These are phyloP conservation scores for Andrena minutula DNA, from an alignment of 2,888 invertebrate genomes.

Conservation along the genomic window DNA sequence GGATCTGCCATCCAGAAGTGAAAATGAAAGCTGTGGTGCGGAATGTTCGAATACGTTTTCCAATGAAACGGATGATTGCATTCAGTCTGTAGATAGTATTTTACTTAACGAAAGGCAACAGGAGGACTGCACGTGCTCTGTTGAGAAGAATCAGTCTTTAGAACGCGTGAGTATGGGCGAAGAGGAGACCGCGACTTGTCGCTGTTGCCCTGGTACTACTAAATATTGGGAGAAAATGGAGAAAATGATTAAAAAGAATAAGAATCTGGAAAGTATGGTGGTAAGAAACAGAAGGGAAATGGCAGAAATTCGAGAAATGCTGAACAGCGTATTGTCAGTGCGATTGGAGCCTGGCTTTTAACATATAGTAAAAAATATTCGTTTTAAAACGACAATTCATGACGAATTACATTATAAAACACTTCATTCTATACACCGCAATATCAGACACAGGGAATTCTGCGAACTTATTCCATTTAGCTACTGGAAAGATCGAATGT, in stretches of 20 bases:
- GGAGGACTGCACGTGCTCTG: conserved; percentile 36
- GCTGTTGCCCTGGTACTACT: conserved; percentile 69
- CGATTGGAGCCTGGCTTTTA: conserved; percentile 82
- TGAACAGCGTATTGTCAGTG: conserved; percentile 77
- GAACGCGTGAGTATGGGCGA: conserved; percentile 61
- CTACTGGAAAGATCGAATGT: conserved; percentile 28
- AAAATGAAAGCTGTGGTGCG: not conserved
- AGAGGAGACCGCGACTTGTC: conserved; percentile 57
- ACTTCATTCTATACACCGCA: conserved; percentile 17
- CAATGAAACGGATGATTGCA: not conserved
- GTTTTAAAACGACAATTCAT: not conserved
- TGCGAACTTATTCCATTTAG: conserved; percentile 25
- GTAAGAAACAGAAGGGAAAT: conserved; percentile 77
- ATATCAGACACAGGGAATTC: not conserved
- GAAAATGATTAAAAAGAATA: conserved; percentile 76
- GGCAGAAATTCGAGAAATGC: conserved; percentile 78
- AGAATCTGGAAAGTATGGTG: conserved; percentile 76
- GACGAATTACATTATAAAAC: not conserved
- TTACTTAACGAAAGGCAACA: conserved; percentile 15
- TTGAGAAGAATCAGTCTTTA: conserved; percentile 46
- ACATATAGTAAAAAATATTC: conserved; percentile 15
- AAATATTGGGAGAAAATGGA: conserved; percentile 77
- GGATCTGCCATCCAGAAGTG: not conserved
- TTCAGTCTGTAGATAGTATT: conserved; percentile 17
- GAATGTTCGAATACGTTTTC: not conserved